Evolutionary conservation across 1,140 invertebrate genomes (phyloP).

Genomic region (Cylas formicarius): DNA sequence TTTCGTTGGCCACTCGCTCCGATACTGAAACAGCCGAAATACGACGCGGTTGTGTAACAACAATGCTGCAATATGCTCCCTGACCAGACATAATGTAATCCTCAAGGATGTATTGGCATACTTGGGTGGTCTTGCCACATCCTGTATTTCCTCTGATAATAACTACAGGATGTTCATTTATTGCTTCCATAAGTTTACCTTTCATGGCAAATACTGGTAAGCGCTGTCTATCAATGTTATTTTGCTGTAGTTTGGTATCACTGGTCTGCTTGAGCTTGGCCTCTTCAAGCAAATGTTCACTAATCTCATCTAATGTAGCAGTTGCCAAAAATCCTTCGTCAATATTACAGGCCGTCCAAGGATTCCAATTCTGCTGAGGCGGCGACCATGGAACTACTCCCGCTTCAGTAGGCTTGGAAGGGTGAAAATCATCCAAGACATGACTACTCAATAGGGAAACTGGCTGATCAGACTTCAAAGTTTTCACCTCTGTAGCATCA

Average conservation of each 20-base stretch:
- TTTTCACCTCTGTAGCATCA: constrained; percentile 39
- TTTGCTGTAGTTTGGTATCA: constrained; percentile 53
- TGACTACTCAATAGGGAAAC: constrained; percentile 52
- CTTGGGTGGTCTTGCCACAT: constrained; percentile 83
- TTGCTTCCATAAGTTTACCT: constrained; percentile 69
- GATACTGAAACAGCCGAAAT: constrained; percentile 93
- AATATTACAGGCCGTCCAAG: constrained; percentile 91
- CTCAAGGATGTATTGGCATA: constrained; percentile 94
- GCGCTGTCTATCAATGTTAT: constrained; percentile 55
- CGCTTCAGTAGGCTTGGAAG: constrained; percentile 48
- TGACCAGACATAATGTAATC: constrained; percentile 83
- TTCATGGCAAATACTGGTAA: constrained; percentile 72
- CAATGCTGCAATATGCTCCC: constrained; percentile 77
- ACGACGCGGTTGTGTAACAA: constrained; percentile 88
- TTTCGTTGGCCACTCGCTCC: constrained; percentile 80
- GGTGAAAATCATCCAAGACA: constrained; percentile 57
- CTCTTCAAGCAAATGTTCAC: constrained; percentile 62
- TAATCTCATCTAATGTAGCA: constrained; percentile 71
- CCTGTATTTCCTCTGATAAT: constrained; percentile 90
- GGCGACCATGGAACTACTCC: constrained; percentile 93
- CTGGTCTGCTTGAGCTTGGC: constrained; percentile 58
- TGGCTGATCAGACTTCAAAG: constrained; percentile 21
- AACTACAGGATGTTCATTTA: constrained; percentile 80
- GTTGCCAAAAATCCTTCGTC: constrained; percentile 79
- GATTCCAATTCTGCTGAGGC: constrained; percentile 91